Evolutionary conservation across 2,113 vertebrate genomes (phyloP), one percentile per base, ranked within the genome.

Genomic region (Poeciliopsis prolifica): DNA sequence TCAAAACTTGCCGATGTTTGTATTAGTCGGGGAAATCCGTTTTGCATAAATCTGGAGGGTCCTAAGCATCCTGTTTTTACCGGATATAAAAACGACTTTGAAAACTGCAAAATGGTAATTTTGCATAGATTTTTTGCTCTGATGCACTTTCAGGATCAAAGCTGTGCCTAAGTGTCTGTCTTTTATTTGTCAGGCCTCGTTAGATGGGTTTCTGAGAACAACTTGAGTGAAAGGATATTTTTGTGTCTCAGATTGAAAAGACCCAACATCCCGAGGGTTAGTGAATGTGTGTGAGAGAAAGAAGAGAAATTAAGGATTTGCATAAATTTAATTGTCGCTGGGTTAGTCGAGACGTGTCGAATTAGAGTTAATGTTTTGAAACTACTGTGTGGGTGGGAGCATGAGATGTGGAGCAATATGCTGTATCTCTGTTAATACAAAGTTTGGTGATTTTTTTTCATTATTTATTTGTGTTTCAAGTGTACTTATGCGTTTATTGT

Each of bases 401-500:
- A 31, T 83, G 65, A 82, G 79, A 75, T 68, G 51, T 68, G 71
- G 72, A 88, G 89, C 87, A 90, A 87, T 87, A 79, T 82, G 75
- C 19, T 82, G 35, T 35, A 9, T 79, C 65, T 81, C 28, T 80
- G 74, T 83, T 73, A 30, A 61, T 63, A n/a, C 75, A 70, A 24
- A 74, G 40, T 68, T 54, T 5, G 64, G 58, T 48, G 13, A 74
- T 75, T 37, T 37, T 37, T 37, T 37, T 33, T 76, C 17, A 42
- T 84, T 88, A 87, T 92, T 92, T 91, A 91, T 91, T 91, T 87
- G 70, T 76, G 61, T 89, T 88, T 65, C 37, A 92, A 91, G 93
- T 93, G 90, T 89, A 87, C 91, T 92, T 92, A 86, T 61, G 81
- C 42, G 30, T 84, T 58, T 78, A 4, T 68, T 69, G 68, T 66